Base-by-base conservation (phyloP, 2,888 invertebrate genomes). In the Nephrotoma flavescens region DNA sequence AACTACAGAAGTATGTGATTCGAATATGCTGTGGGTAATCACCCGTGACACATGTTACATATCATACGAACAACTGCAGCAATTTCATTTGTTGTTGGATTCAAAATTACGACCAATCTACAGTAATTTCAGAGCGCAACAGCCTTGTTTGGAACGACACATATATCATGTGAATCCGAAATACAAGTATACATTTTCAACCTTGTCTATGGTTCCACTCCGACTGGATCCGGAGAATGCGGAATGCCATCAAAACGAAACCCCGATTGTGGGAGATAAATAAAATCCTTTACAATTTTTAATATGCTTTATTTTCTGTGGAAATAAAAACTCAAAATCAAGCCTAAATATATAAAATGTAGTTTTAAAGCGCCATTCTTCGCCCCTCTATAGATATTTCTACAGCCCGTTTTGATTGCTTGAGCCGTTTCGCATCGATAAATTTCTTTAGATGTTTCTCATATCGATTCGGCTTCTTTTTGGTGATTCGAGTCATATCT, bases 381-480 rank as follows among this genome's bases (percentile, higher is more conserved):
- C 98, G 94, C 41, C 99, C 99, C 92, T 99, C 98, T 89, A 99
- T 97, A 87, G 98, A 98, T 91, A 99, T 98, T 89, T 96, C 95
- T 86, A 98, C 97, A 87, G 98, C 98, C 89, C 97, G 93, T 88
- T 96, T 94, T 12, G 95, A 93, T 90, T 96, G 95, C 90, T 95
- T 95, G 89, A 95, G 91, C 47, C 96, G 93, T 91, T 97, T 97
- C 88, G 94, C 94, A 90, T 98, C 98, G 87, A 97, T 94, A 91
- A 98, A 97, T 89, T 96, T 95, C 90, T 98, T 96, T 94, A 97
- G 95, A 90, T 98, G 98, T 90, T 96, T 96, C 90, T 98, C 98
- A 91, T 98, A 97, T 86, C 98, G 94, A 88, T 96, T 96, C 92
- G 97, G 94, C 90, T 96, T 95, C 90, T 97, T 98, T 91, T 97